These are phyloP conservation scores for Alsophila aescularia DNA, from an alignment of 2,888 invertebrate species.

Conservation along the genomic window DNA sequence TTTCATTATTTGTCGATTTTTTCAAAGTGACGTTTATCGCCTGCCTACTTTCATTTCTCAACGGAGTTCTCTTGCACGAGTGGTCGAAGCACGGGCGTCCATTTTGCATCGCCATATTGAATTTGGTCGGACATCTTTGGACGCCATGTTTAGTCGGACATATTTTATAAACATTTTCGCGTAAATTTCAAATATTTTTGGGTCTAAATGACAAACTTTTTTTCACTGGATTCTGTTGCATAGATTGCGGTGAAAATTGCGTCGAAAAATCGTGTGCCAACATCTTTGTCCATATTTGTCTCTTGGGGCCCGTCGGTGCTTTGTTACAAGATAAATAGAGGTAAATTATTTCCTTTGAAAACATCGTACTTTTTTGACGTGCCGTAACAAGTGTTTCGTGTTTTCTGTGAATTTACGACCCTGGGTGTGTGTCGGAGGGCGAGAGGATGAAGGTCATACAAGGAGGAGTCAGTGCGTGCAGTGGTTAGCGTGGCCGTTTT, in stretches of 20 bases:
- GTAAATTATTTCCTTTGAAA: slow-evolving; percentile 79
- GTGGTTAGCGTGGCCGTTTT: slow-evolving; percentile 73
- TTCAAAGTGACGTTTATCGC: slow-evolving; percentile 45
- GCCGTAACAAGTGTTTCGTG: slow-evolving; percentile 77
- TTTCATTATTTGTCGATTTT: slow-evolving; percentile 39
- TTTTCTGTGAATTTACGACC: slow-evolving; percentile 74
- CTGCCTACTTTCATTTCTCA: slow-evolving; percentile 58
- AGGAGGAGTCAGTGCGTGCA: slow-evolving; percentile 53
- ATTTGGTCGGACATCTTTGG: slow-evolving; percentile 87
- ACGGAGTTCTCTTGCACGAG: slow-evolving; percentile 54
- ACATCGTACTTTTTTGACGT: slow-evolving; percentile 81
- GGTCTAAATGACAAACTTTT: slow-evolving; percentile 78
- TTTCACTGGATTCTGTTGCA: slow-evolving; percentile 76
- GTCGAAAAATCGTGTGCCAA: slow-evolving; percentile 73
- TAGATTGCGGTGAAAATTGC: slow-evolving; percentile 67
- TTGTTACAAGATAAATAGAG: slow-evolving; percentile 83
- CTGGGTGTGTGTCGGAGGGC: slow-evolving; percentile 45
- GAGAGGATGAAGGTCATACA: slow-evolving; percentile 69
- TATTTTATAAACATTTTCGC: slow-evolving; percentile 89
- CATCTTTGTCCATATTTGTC: slow-evolving; percentile 76
- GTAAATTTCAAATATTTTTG: slow-evolving; percentile 85
- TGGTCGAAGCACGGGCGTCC: slow-evolving; percentile 73
- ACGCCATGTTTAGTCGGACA: slow-evolving; percentile 91
- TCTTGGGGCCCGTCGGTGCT: slow-evolving; percentile 78
- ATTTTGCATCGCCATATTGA: slow-evolving; percentile 85